Evolutionary conservation across 2,797 vertebrate species (phyloP), one percentile per base, ranked within the genome.

Genomic region (Tragelaphus eurycerus): DNA sequence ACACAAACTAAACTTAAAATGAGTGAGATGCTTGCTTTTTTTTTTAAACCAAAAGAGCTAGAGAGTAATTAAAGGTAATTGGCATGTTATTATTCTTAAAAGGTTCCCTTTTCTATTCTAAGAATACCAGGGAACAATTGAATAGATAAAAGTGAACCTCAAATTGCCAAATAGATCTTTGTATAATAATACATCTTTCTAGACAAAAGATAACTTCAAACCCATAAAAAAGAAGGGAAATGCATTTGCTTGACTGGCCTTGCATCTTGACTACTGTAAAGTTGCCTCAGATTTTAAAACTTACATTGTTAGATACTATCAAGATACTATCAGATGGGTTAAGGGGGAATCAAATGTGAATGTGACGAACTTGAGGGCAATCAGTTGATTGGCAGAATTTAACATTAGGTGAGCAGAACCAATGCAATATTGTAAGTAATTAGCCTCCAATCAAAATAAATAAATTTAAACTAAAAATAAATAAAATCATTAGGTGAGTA

Each of bases 1-100:
- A 97, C 31, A 94, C 31, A 94, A 95, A 92, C 62, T 93, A 92
- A 95, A 93, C 60, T 54, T 97, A 96, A 98, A 97, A 93, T 94
- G 43, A 96, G 55, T 83, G 25, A 19, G 34, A 38, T 34, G 31
- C 62, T 4, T 67, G 25, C 82, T 64, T 91, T 91, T 82, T 96
- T 89, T 46, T 48, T 48, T 48, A 10, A 48, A 11, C 46, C 46
- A 10, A 48, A 94, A 98, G 43, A 98, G 81, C 93, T 95, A 81
- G 81, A 95, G 97, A 97, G 95, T 98, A 98, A 98, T 98, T 98
- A 98, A 97, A 96, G 96, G 76, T 98, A 98, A 98, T 97, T 97
- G 97, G 91, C 95, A 96, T 94, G 91, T 89, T 97, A 98, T 98
- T 98, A 97, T 97, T 96, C 98, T 98, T 98, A 96, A 98, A 97